Evolutionary conservation across 2,888 invertebrate species (phyloP), one percentile per base, ranked within the genome.

Genomic region (Tetrapedia diversipes): DNA sequence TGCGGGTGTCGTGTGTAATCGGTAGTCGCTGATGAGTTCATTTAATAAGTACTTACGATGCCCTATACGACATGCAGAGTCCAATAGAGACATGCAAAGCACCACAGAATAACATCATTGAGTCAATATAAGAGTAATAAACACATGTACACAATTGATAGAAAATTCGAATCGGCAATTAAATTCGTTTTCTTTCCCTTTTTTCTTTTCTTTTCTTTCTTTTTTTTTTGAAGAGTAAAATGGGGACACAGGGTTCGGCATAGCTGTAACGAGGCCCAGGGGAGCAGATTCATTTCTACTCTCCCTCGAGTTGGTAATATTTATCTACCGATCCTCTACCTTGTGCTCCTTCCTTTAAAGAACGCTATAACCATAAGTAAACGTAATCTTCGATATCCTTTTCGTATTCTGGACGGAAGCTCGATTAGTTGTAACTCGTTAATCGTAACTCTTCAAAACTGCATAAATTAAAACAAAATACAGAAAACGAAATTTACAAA

Each of bases 71-170:
- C 91, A 91, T 91, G 91, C 91, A 91, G 91, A 90, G 87, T 91
- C 91, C 91, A 90, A 91, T 91, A 90, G 89, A 91, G 90, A 90
- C 91, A 91, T 91, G 91, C 91, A 90, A 91, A 91, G 91, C 91
- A 91, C 90, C 90, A 91, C 89, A 91, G 87, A 91, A 90, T 90
- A 91, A 90, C 87, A 90, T 89, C 86, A 88, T 89, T 89, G 85
- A 90, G 86, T 91, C 86, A 89, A 89, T 90, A 87, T 85, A 88
- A 88, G 82, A 87, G 79, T 88, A 85, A 76, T 88, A 88, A 88
- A 86, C 83, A 90, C 86, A 89, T 87, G 83, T 86, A 87, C 81
- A 88, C 83, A 85, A 83, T 88, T 87, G 79, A 82, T 82, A 67
- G 66, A 64, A 77, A 78, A 80, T 78, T 69, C 74, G 68, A 32